Evolutionary conservation across 2,888 invertebrate genomes (phyloP), one percentile per base, ranked within the genome.

Genomic region (Adineta ricciae): DNA sequence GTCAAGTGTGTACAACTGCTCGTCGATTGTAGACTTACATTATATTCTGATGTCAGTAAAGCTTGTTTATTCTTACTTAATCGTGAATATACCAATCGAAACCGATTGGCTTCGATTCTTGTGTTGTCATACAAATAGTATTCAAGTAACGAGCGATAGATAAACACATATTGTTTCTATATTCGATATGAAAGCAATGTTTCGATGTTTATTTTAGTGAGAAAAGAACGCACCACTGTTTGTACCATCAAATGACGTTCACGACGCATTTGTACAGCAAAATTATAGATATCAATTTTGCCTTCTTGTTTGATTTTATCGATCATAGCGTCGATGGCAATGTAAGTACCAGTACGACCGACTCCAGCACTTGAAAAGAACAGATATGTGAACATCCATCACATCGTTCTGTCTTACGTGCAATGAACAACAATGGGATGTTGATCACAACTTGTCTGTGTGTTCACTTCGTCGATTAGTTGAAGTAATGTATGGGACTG

Each of bases 341-440:
- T 78, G n/a, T 78, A 78, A 38, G 78, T 78, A 9, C 78, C 78
- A 11, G 78, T 78, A 32, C 78, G 78, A 41, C 78, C 78, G 4
- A 78, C 78, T 2, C 78, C 78, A 78, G 78, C 78, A 2, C 78
- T 78, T 24, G 8, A n/a, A 41, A 7, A n/a, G 7, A n/a, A 41
- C n/a, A n/a, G n/a, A n/a, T n/a, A n/a, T n/a, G n/a, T n/a, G n/a
- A n/a, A n/a, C n/a, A n/a, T n/a, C n/a, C n/a, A n/a, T n/a, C n/a
- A n/a, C 27, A 24, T 9, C 56, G 4, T 27, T 64, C 4, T 27
- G n/a, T n/a, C 38, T 41, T 41, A 78, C 78, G 41, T 78, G 78
- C 78, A 78, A 78, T 78, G 78, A 78, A 78, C 78, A 78, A 78
- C 78, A n/a, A 78, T 78, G 21, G 78, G 78, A 78, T 78, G 41